Evolutionary conservation across 2,797 vertebrate species (phyloP).

Genomic region (Silurus aristotelis): DNA sequence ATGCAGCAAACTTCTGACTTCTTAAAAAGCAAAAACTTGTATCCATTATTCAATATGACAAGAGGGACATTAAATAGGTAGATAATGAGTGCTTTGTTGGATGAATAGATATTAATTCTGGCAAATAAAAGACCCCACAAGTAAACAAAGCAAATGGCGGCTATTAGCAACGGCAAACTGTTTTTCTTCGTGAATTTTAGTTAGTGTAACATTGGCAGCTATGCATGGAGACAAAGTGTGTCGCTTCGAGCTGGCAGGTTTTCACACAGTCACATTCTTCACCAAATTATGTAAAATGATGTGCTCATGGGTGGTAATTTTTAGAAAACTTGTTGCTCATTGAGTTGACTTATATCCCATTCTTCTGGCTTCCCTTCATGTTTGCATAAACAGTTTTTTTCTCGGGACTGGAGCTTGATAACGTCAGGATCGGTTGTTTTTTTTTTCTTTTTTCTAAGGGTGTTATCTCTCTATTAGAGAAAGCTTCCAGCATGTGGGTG

Average conservation of each 20-base stretch:
- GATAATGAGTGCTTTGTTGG: constrained; percentile 28
- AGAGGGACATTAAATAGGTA: constrained; percentile 23
- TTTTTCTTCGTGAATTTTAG: neutral
- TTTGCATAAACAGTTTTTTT: constrained; percentile 4
- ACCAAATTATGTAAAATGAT: constrained; percentile 19
- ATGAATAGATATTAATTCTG: constrained; percentile 34
- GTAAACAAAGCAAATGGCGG: constrained; percentile 24
- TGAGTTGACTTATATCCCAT: constrained; percentile 21
- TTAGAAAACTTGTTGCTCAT: constrained; percentile 28
- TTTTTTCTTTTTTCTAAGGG: constrained; percentile 17
- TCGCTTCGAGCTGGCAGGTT: neutral
- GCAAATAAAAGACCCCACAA: constrained; percentile 21
- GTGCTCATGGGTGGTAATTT: neutral
- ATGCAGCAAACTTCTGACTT: constrained; percentile 48
- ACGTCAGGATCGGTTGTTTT: constrained; percentile 18
- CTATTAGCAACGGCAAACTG: constrained; percentile 4
- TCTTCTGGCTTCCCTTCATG: constrained; percentile 32
- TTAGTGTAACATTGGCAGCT: constrained; percentile 6
- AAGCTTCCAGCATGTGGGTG: constrained; percentile 34
- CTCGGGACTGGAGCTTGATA: constrained; percentile 16
- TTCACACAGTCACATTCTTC: neutral
- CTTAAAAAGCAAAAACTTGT: constrained; percentile 23
- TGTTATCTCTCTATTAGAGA: constrained; percentile 44
- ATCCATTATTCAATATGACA: constrained; percentile 36
- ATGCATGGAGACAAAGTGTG: neutral